Base-by-base conservation (phyloP, 1,140 invertebrate species). In the Campoletis sonorensis region DNA sequence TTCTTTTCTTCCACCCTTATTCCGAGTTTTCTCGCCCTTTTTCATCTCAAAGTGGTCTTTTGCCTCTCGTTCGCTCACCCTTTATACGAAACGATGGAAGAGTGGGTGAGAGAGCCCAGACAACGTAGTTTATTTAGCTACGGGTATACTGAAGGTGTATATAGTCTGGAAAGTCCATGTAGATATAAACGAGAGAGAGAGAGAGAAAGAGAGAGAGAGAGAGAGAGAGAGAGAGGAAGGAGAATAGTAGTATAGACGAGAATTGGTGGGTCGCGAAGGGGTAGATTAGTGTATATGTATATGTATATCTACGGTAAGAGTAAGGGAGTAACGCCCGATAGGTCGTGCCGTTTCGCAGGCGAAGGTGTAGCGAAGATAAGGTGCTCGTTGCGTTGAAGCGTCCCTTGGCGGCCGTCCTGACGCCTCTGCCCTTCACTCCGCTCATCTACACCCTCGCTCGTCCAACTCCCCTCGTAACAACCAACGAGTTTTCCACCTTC, bases 351-450 rank as follows among this genome's bases (percentile, higher is more conserved):
- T 88, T 87, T 88, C 84, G 81, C 78, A 79, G 81, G 82, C 83
- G 80, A 89, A 90, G 89, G 86, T 89, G 88, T 87, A 88, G 90
- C 85, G 54, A 85, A 91, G 90, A 91, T 91, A 91, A 90, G 90
- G 87, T 86, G 89, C 88, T 91, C 89, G 90, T 91, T 90, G 89
- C 88, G 87, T 88, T 88, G 89, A 91, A 91, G 82, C 88, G 89
- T 91, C 90, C 90, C 90, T 86, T 83, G 87, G 88, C 85, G 88
- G 84, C 86, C 86, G 86, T 90, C 86, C 76, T 81, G 80, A 85
- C 82, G 82, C 78, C 72, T 81, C 82, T 37, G 79, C 82, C 82
- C 80, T 82, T 84, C 79, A 76, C 85, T 58, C 67, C 75, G 54
- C 49, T 23, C 51, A 64, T 83, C 80, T 49, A 73, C 81, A 76